Base-by-base conservation (phyloP, 2,888 invertebrate genomes). In the Eulithis testata region DNA sequence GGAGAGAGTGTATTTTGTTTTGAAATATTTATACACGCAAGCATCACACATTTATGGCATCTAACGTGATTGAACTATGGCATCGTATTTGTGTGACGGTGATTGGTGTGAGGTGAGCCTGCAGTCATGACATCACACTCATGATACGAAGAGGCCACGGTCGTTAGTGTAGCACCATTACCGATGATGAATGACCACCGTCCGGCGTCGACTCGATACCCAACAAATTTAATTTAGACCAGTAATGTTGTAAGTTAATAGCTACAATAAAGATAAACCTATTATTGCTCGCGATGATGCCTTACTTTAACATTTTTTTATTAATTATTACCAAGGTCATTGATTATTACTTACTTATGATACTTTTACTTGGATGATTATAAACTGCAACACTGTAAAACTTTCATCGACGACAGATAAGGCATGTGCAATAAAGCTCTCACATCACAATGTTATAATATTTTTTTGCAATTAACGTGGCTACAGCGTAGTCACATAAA, bases 221-320 rank as follows among this genome's bases (percentile, higher is more conserved):
- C 86, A 82, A 90, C 90, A 90, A 91, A 92, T 91, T 91, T 88
- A 90, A 91, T 92, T 91, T 90, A 86, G 83, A 89, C 82, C 82
- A 80, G 88, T 87, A 88, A 90, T 89, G 83, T 80, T 78, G 76
- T 82, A 73, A 78, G 75, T 73, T 80, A 76, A 76, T 79, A 75
- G 8, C 75, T 73, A 70, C 68, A 72, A 69, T 71, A 71, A 70
- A 78, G 80, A 87, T 84, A 82, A 80, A 84, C 79, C 79, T 76
- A 84, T 85, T 75, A 76, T 69, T 52, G 65, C 55, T 70, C 64
- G 64, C 69, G 65, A 65, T 72, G 69, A 70, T 71, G 60, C 68
- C 66, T 31, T 21, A 45, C 40, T 40, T 40, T 7, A 31, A 31
- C 8, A 40, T 11, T 40, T 9, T 5, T 40, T 7, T 40, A 40